phyloP scores from a whole-genome alignment of 1,140 invertebrate species.

The Pentalonia nigronervosa region DNA sequence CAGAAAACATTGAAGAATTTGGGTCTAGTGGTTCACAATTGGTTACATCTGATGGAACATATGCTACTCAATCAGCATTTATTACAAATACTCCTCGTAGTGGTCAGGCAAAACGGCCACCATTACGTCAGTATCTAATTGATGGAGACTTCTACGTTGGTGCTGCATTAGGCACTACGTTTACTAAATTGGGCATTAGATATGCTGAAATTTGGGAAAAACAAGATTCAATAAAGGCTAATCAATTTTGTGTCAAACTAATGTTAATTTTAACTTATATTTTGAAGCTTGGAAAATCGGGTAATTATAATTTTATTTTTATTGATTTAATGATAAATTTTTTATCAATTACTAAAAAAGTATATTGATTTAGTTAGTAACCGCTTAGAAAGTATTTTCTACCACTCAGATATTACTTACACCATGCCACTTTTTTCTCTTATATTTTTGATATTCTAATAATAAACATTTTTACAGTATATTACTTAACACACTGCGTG shows the following conservation, averaged over 20 bases:
- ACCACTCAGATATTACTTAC: not conserved
- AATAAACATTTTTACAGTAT: too few species aligned
- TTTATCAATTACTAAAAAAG: slow-evolving; percentile 31
- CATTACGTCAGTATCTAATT: slow-evolving; percentile 86
- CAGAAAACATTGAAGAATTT: slow-evolving; percentile 67
- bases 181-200: slow-evolving; percentile 88
- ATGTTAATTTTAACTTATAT: slow-evolving; percentile 78
- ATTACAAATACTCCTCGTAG: slow-evolving; percentile 65
- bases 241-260: slow-evolving; percentile 79
- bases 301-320: slow-evolving; percentile 62
- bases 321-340: too few species aligned
- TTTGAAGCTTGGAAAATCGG: slow-evolving; percentile 77
- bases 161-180: slow-evolving; percentile 86
- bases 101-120: slow-evolving; percentile 68
- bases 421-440: not conserved
- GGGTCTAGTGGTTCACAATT: slow-evolving; percentile 66
- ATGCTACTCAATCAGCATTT: slow-evolving; percentile 97
- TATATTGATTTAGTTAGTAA: not conserved
- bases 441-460: not conserved
- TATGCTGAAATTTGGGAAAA: slow-evolving; percentile 68
- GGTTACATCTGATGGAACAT: slow-evolving; percentile 98
- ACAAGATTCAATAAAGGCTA: slow-evolving; percentile 68
- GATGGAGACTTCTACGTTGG: slow-evolving; percentile 97
- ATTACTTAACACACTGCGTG: too few species aligned
- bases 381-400: not conserved